Evolutionary conservation across 2,888 invertebrate genomes (phyloP).

Genomic region (Microctonus brassicae): DNA sequence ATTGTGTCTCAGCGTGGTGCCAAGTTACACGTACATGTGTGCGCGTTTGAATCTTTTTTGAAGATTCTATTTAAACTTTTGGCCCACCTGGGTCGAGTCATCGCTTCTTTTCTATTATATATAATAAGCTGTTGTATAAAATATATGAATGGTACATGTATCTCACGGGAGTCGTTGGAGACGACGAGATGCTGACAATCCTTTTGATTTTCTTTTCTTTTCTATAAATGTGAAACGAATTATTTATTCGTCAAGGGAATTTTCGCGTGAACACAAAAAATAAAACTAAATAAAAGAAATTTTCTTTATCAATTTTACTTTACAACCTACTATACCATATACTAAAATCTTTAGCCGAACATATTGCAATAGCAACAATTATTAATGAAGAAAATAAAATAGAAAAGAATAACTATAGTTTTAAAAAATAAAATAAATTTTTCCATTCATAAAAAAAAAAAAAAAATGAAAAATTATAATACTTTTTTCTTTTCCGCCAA

Average conservation of each 20-base stretch:
- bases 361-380: no score
- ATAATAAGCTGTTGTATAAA: not conserved
- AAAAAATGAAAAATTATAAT: no score
- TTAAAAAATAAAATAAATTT: no score
- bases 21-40: not conserved
- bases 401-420: no score
- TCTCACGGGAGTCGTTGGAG: conserved; percentile 12
- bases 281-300: no score
- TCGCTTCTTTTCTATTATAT: conserved; percentile 5
- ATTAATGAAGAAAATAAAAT: no score
- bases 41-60: not conserved
- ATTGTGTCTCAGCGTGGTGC: conserved; percentile 20
- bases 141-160: conserved; percentile 1
- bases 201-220: not conserved
- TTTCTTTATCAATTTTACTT: no score
- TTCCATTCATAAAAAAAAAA: no score
- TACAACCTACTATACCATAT: no score
- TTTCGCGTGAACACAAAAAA: no score
- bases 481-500: not conserved
- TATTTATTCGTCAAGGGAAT: no score
- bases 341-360: no score
- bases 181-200: conserved; percentile 35
- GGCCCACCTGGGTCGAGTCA: conserved; percentile 30
- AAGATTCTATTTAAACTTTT: conserved; percentile 15
- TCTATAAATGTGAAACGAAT: conserved; percentile 42